These are phyloP conservation scores for Menidia beryllina DNA, from an alignment of 2,113 vertebrate species.

Conservation along the genomic window DNA sequence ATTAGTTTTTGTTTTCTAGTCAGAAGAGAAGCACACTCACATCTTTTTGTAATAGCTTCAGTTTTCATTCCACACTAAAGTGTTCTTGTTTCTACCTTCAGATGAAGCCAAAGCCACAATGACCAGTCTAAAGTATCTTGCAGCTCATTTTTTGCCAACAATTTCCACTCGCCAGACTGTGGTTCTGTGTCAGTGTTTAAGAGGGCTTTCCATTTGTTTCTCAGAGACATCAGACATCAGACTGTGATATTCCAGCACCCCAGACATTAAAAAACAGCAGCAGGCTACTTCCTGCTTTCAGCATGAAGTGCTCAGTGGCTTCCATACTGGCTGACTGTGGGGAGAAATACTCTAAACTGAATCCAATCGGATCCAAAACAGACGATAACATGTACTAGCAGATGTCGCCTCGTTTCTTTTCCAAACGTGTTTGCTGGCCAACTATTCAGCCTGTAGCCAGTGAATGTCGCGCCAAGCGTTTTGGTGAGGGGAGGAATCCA, in stretches of 20 bases:
- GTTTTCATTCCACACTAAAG: constrained; percentile 51
- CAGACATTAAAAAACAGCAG: constrained; percentile 18
- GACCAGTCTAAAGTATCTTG: constrained; percentile 31
- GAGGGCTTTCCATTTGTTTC: constrained; percentile 61
- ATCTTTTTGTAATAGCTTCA: constrained; percentile 28
- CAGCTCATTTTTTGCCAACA: constrained; percentile 58
- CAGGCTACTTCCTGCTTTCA: constrained; percentile 15
- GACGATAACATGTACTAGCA: constrained; percentile 3
- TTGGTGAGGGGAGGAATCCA: neutral
- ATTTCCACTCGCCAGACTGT: constrained; percentile 57
- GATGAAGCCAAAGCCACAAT: constrained; percentile 61
- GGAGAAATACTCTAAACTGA: neutral
- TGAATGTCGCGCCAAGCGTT: constrained; percentile 17
- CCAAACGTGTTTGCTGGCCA: constrained; percentile 4
- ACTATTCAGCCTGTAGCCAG: neutral
- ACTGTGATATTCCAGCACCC: constrained; percentile 22
- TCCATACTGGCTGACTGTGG: constrained; percentile 13
- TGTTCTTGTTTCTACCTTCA: constrained; percentile 51
- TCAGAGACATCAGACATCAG: constrained; percentile 34
- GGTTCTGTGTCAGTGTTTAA: constrained; percentile 44
- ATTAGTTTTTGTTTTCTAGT: constrained; percentile 8
- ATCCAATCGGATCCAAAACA: constrained; percentile 11
- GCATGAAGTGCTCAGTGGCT: constrained; percentile 2
- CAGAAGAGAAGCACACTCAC: constrained; percentile 19
- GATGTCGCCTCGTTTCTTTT: constrained; percentile 23